Percentiles rank a stretch among this genome's conserved stretches.
Conservation (phyloP, 2,797 vertebrate species). For the Danio jaintianensis region DNA sequence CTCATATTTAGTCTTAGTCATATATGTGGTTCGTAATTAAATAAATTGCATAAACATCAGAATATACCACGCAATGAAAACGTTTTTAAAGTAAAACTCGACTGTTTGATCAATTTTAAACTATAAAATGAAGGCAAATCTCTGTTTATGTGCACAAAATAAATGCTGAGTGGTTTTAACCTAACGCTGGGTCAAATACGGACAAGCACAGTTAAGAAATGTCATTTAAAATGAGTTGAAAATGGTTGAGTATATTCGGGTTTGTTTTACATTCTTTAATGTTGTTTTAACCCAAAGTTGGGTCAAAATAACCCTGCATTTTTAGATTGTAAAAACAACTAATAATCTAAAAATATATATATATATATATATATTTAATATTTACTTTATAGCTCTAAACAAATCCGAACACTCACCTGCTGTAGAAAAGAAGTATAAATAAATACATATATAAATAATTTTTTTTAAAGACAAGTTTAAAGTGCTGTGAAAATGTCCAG, state of each 20-base stretch:
- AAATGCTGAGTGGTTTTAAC: no score
- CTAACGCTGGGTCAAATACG: no score
- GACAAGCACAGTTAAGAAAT: no score
- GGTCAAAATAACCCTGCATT: no score
- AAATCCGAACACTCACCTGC: constrained; percentile 17
- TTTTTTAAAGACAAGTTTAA: no score
- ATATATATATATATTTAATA: not conserved
- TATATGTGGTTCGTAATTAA: not conserved
- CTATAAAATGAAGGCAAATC: not conserved
- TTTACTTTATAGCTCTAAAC: not conserved
- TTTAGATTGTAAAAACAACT: no score
- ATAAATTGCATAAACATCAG: not conserved
- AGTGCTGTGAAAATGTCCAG: not conserved
- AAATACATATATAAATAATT: no score
- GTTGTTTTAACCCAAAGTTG: no score
- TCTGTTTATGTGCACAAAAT: not conserved
- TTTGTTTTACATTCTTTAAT: no score
- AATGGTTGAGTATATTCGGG: no score
- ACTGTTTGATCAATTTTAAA: not conserved
- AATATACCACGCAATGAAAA: not conserved
- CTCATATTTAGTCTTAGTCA: not conserved
- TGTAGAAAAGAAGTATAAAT: not conserved
- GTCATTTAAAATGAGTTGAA: no score
- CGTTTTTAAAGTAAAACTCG: not conserved
- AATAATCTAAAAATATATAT: no score